phyloP scores from a whole-genome alignment of 1,140 invertebrate genomes.

The Bombus difficillimus region DNA sequence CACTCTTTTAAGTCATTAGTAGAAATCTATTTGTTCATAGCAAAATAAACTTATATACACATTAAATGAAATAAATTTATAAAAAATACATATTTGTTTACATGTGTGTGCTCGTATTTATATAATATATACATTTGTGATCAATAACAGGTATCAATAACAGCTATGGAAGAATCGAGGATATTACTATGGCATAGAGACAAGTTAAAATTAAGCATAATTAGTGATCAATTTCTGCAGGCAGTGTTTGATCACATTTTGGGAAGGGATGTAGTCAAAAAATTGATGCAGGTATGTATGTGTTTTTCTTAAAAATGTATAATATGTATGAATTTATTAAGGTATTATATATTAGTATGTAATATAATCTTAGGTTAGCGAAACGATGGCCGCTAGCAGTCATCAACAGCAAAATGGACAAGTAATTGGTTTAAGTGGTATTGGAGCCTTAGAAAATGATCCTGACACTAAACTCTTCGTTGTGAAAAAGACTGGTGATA shows the following conservation, averaged over 20 bases:
- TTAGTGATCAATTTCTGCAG: conserved; percentile 91
- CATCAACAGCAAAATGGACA: conserved; percentile 88
- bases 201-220: conserved; percentile 92
- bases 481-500: conserved; percentile 89
- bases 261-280: conserved; percentile 94
- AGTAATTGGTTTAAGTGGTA: conserved; percentile 77
- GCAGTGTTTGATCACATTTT: conserved; percentile 94
- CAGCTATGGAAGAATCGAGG: conserved; percentile 93
- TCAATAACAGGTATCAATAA: conserved; percentile 88
- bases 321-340: neutral
- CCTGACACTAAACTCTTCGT: conserved; percentile 89
- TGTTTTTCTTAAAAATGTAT: neutral
- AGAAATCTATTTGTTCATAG: neutral
- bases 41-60: neutral
- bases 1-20: neutral
- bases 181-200: conserved; percentile 94
- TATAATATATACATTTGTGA: neutral
- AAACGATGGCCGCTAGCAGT: conserved; percentile 89
- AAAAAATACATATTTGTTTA: no score
- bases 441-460: conserved; percentile 82
- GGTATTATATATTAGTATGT: neutral
- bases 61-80: neutral
- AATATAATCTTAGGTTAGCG: conserved; percentile 86
- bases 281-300: conserved; percentile 91
- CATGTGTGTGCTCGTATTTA: neutral